Base-by-base conservation (phyloP, 2,113 vertebrate genomes). In the Ramphastos sulfuratus region DNA sequence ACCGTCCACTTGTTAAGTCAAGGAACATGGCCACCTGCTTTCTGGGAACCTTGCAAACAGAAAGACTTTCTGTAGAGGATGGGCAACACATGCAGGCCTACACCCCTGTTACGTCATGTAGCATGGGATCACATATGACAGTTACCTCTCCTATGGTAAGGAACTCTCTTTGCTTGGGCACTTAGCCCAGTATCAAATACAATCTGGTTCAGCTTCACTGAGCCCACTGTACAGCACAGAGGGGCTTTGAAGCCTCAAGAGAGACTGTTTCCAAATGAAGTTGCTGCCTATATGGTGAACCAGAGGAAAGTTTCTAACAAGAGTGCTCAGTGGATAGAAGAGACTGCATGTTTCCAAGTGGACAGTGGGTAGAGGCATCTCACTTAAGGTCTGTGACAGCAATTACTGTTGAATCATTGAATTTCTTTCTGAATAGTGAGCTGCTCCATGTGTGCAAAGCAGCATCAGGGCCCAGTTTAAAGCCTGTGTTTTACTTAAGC, bases 111-210 rank as follows among this genome's bases (percentile, higher is more conserved):
- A 80, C 11, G 80, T 93, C 80, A 56, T 64, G 90, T 83, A 77
- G 66, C 63, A 80, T 0, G 1, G 25, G 65, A 31, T 90, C 25
- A 0, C 37, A 52, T 89, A 77, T 91, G 91, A 92, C 92, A 89
- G 77, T 58, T 77, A 30, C 84, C 65, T 89, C 64, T 91, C 73
- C 84, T 63, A 6, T 55, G 73, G 46, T 50, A 50, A 89, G 84
- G 74, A 69, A 69, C 73, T 87, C 15, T 77, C 84, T 86, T 83
- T 73, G 31, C 24, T 59, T 94, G 82, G 79, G 85, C 89, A 79
- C 71, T 63, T 75, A 85, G 71, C 79, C 88, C 91, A 82, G 70
- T 69, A 83, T 44, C 73, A 92, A 90, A 94, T 70, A 70, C 69
- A 86, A 90, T 60, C 84, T 77, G 87, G 27, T 90, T 95, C 56